Evolutionary conservation across 2,888 invertebrate genomes (phyloP), one percentile per base, ranked within the genome.

Genomic region (Drosophila suboccidentalis): DNA sequence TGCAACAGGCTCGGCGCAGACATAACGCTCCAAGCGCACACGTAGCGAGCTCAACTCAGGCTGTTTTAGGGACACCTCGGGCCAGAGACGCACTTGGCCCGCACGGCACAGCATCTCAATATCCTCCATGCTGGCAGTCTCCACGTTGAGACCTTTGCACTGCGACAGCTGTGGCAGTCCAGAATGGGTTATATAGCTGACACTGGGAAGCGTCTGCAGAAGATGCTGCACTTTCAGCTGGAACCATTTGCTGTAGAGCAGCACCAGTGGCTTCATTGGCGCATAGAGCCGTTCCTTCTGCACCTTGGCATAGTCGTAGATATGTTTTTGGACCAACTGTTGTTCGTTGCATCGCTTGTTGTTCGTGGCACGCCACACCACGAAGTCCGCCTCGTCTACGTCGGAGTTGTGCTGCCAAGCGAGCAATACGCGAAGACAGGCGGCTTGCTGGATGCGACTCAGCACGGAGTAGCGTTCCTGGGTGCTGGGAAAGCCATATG

Each of bases 111-210:
- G n/a, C 9, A 87, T 6, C 11, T 82, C 46, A 5, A 87, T 69
- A 1, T 88, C 55, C 4, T 72, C 66, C 1, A 92, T 78, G 4
- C 57, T 58, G 6, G 78, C 87, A 1, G 32, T 44, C 0, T 68
- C 54, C 2, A 68, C 64, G 29, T 76, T 76, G 0, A 66, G 17
- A 19, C 66, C 73, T 2, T 79, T 85, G 60, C 85, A 90, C 3
- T 76, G 61, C 0, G 65, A 46, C 3, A 91, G 69, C n/a, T 86
- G 80, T 0, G 92, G 92, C 1, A 92, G 59, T 0, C 92, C 92
- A 0, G 82, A 78, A 26, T 84, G 64, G 4, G 91, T 90, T 15
- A 81, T 71, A 38, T 88, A 91, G 4, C 62, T 54, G 1, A 49
- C 57, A 17, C 83, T 68, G 1, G 63, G 55, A 9, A 83, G 43